These are phyloP conservation scores for Ataeniobius toweri DNA, from an alignment of 2,797 vertebrate genomes.

Conservation along the genomic window DNA sequence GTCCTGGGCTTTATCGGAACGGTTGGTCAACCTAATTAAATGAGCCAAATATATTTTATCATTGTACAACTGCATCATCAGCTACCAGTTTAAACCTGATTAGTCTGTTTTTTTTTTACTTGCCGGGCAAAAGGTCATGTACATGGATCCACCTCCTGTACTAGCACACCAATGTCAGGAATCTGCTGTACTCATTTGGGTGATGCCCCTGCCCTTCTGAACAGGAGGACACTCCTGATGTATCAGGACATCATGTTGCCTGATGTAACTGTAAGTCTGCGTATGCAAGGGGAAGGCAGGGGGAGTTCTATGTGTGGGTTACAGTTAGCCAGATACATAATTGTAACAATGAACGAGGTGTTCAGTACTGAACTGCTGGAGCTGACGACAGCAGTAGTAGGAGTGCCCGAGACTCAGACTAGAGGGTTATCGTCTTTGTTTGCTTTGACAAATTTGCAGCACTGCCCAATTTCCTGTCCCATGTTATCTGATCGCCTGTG, in stretches of 20 bases:
- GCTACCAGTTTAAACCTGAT: conserved; percentile 12
- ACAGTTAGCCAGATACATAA: not conserved
- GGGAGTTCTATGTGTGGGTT: conserved; percentile 9
- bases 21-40: not conserved
- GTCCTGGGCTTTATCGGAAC: not conserved
- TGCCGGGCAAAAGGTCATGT: not conserved
- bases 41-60: not conserved
- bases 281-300: not conserved
- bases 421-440: conserved; percentile 4
- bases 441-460: conserved; percentile 26
- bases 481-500: conserved; percentile 25
- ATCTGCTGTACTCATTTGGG: not conserved
- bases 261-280: conserved; percentile 10
- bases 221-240: conserved; percentile 9
- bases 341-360: conserved; percentile 4
- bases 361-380: not conserved
- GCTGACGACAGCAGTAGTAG: conserved; percentile 13
- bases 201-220: not conserved
- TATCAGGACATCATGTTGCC: conserved; percentile 22
- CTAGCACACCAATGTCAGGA: conserved; percentile 24
- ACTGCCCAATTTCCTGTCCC: conserved; percentile 41
- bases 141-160: conserved; percentile 1
- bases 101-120: conserved; percentile 29
- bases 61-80: not conserved
- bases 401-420: conserved; percentile 13